Evolutionary conservation across 2,888 invertebrate species (phyloP), one percentile per base, ranked within the genome.

Genomic region (Spatulosminthurus flaviceps): DNA sequence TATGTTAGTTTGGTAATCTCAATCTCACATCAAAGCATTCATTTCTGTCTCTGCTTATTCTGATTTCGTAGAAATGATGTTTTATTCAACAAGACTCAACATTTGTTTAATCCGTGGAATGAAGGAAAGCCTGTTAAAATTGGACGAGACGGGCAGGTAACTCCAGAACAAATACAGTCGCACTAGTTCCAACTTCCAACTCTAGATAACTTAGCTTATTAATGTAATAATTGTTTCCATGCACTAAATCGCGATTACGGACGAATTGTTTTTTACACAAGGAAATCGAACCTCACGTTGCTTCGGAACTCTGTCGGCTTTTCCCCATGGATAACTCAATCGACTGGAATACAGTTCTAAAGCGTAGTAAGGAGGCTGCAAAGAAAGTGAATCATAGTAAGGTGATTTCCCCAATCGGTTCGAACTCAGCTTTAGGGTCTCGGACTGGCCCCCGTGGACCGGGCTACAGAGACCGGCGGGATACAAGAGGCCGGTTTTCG

Each of bases 111-210:
- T 89, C 94, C 96, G 5, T 98, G 97, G 97, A 98, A 98, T 90
- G 97, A 98, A 87, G 95, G 96, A 69, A 97, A 97, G 89, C 97
- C 97, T 79, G 98, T 98, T 0, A 98, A 98, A 90, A 98, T 98
- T 86, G 98, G 97, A n/a, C 91, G 98, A 82, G 98, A 98, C 90
- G 98, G 98, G 80, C 90, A 90, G 88, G 90, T 89, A 64, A 66
- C 16, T 34, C 16, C 7, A 13, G 5, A 29, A 29, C 4, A 34
- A 70, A 24, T 22, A 19, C 5, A 19, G 51, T 51, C 19, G 16
- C 16, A n/a, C n/a, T n/a, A n/a, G n/a, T n/a, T n/a, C n/a, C n/a
- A n/a, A n/a, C n/a, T n/a, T n/a, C n/a, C n/a, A n/a, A n/a, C n/a
- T n/a, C n/a, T n/a, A n/a, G n/a, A n/a, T n/a, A n/a, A 13, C 41